These are phyloP conservation scores for Drosophila parabipectinata DNA, from an alignment of 1,140 invertebrate genomes.

Conservation along the genomic window DNA sequence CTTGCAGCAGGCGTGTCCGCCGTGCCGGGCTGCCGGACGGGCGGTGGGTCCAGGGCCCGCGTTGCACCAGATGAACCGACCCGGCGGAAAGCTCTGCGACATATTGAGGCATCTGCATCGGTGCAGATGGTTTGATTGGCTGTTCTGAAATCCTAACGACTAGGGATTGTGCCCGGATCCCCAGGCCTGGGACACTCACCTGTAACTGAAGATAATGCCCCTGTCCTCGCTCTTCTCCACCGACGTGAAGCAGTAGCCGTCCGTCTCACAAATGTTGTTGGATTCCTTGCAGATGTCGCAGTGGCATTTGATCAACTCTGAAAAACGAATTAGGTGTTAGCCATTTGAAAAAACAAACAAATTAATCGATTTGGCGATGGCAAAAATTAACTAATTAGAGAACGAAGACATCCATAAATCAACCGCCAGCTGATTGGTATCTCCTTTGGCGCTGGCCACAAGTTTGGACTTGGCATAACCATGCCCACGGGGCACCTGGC, in stretches of 20 bases:
- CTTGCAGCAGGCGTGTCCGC: slow-evolving; percentile 85
- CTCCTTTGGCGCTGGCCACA: slow-evolving; percentile 12
- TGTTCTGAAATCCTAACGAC: slow-evolving; percentile 13
- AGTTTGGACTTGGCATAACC: slow-evolving; percentile 26
- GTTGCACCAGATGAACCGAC: slow-evolving; percentile 87
- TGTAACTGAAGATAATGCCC: slow-evolving; percentile 88
- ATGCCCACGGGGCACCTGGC: slow-evolving; percentile 33
- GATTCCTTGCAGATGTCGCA: slow-evolving; percentile 90
- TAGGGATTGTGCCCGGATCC: slow-evolving; percentile 13
- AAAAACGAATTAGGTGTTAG: not conserved
- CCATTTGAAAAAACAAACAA: not conserved
- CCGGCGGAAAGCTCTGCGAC: slow-evolving; percentile 89
- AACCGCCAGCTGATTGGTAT: slow-evolving; percentile 25
- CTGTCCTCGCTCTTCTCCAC: slow-evolving; percentile 87
- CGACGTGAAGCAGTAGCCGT: slow-evolving; percentile 94
- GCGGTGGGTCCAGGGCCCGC: slow-evolving; percentile 81
- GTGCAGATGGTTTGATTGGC: slow-evolving; percentile 21
- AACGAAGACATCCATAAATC: slow-evolving; percentile 36
- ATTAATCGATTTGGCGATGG: slow-evolving; percentile 29
- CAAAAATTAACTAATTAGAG: slow-evolving; percentile 49
- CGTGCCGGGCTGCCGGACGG: slow-evolving; percentile 70
- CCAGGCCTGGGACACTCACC: slow-evolving; percentile 85
- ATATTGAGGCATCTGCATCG: slow-evolving; percentile 87
- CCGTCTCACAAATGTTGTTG: slow-evolving; percentile 94
- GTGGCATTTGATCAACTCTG: slow-evolving; percentile 88